Evolutionary conservation across 2,888 invertebrate genomes (phyloP), one percentile per base, ranked within the genome.

Genomic region (Ephialtes manifestator): DNA sequence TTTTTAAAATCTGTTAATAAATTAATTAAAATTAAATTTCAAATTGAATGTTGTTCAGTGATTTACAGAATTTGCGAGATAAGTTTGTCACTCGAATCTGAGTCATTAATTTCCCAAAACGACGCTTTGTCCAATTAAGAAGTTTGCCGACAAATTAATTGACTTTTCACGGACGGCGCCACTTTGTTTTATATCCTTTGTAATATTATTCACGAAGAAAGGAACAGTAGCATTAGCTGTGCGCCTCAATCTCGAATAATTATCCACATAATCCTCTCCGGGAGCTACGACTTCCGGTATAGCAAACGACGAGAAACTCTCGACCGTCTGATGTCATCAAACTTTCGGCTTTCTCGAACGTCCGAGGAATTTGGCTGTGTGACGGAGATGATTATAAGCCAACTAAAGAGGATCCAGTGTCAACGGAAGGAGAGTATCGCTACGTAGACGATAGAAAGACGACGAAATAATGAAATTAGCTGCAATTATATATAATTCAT

Each of bases 31-130:
- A n/a, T n/a, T n/a, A n/a, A n/a, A n/a, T 58, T 67, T 70, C 24
- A 84, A 80, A 84, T 81, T 77, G 31, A 72, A 72, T 28, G 53
- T 55, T 60, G 20, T 35, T n/a, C 63, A 58, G 48, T 71, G 20
- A 83, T 83, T 83, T 48, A 82, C 51, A 15, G 31, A 43, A 11
- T 53, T 39, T 28, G n/a, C 74, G 68, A 46, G 43, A 63, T 63
- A 20, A 11, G 63, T 75, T 67, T 43, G 60, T 31, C 18, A 28
- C 8, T 28, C 13, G 4, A 20, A 4, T 5, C 24, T 13, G 18
- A n/a, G 24, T 24, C 3, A 13, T 65, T 43, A 31, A 63, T 8
- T 15, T 13, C 13, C 28, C 39, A 11, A 67, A 82, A 58, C 39
- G 28, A 20, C 53, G 35, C 65, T 75, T 48, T 18, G 31, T 75